These are phyloP conservation scores for Eudasyphora cyanicolor DNA, from an alignment of 2,888 invertebrate species.

Conservation along the genomic window DNA sequence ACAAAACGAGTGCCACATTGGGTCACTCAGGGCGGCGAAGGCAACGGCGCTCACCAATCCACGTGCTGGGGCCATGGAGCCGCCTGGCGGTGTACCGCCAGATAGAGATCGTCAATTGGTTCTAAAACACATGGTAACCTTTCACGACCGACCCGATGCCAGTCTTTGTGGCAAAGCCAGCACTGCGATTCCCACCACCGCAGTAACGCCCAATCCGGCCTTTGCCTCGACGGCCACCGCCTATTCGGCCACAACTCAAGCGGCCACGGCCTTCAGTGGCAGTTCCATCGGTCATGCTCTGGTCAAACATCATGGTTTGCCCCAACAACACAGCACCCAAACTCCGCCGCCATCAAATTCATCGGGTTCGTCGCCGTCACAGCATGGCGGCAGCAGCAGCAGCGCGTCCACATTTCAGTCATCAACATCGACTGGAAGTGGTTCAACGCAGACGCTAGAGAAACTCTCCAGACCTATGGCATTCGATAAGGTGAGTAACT, in stretches of 20 bases:
- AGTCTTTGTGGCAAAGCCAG: constrained; percentile 40
- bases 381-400: constrained; percentile 68
- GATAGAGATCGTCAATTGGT: constrained; percentile 77
- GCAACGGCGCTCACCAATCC: constrained; percentile 68
- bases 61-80: constrained; percentile 78
- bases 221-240: constrained; percentile 72
- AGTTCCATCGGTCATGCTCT: constrained; percentile 68
- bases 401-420: constrained; percentile 58
- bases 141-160: constrained; percentile 57
- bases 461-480: constrained; percentile 84
- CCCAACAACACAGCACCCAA: constrained; percentile 54
- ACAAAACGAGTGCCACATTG: constrained; percentile 69
- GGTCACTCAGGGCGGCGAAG: constrained; percentile 71
- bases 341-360: constrained; percentile 65
- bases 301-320: constrained; percentile 53
- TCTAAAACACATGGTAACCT: constrained; percentile 65
- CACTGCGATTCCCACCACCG: constrained; percentile 36
- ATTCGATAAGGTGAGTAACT: constrained; percentile 85
- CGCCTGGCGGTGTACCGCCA: constrained; percentile 76
- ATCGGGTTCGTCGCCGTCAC: constrained; percentile 68
- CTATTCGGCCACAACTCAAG: constrained; percentile 72
- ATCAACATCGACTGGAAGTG: constrained; percentile 57
- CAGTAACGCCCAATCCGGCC: constrained; percentile 65
- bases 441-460: constrained; percentile 74
- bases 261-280: constrained; percentile 74